Evolutionary conservation across 2,888 invertebrate species (phyloP), one percentile per base, ranked within the genome.

Genomic region (Embidobia sp.): DNA sequence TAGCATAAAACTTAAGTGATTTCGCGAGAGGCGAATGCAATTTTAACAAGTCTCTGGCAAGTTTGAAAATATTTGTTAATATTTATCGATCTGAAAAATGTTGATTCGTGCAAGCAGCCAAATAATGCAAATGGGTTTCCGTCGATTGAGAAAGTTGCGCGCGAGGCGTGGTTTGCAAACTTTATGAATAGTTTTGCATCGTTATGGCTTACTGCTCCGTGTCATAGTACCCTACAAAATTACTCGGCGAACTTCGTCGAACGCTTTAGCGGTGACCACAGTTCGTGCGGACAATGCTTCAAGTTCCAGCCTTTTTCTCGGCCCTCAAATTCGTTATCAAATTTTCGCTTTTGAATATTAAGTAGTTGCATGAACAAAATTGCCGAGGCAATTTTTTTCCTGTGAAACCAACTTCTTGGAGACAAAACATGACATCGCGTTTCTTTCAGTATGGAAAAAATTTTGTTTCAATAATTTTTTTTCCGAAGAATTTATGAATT

Each of bases 111-210:
- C 53, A 49, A 40, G 63, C 59, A 72, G 53, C 51, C 49, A 63
- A 72, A 72, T 72, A 67, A 77, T 77, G 77, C 67, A 72, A 67
- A 77, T 66, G 49, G 57, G 35, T 55, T 63, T 42, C 19, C 63
- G 55, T 55, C 69, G 66, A 77, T 73, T 69, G 73, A 57, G 63
- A 73, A 73, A 77, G 63, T 73, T 77, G 44, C 26, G 44, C 37
- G 64, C 46, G 13, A 61, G 73, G 66, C 69, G 69, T 73, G 67
- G 67, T 64, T 73, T 19, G 13, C 29, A 49, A 77, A 77, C 73
- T 77, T 77, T 73, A 69, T 73, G 77, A 73, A 77, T 77, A 77
- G 77, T 73, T 77, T 77, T 73, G 77, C 69, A 67, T 73, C 73
- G 77, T 77, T 77, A 73, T 77, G 57, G 73, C 69, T 69, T 64